Base-by-base conservation (phyloP, 2,113 vertebrate genomes). In the Cyrtonyx montezumae region DNA sequence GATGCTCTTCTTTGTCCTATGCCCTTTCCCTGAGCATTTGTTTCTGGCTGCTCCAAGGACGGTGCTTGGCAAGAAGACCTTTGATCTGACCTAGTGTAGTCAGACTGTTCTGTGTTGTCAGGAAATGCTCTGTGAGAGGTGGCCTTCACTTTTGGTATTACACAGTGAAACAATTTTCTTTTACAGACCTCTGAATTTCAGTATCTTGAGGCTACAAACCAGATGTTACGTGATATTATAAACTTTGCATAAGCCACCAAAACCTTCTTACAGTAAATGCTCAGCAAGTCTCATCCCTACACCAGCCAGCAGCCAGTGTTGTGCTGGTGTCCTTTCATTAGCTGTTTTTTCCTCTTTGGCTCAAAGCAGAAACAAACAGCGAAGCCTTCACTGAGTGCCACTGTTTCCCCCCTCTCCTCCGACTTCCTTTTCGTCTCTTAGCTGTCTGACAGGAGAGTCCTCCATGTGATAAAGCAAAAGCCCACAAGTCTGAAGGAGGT, bases 291-390 rank as follows among this genome's bases (percentile, higher is more conserved):
- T 69, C 59, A 58, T 70, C 88, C 71, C 69, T 79, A 17, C 73
- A 9, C 75, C 91, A 95, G 75, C 82, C 74, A 55, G 32, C 11
- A 49, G 43, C 90, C 82, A 53, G 67, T 43, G 42, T 75, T 87
- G 25, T 46, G 77, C 6, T 71, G 23, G 21, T 89, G 68, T 37
- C 81, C 76, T 96, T 91, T 87, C 88, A 91, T 94, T 93, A 89
- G 87, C 90, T 97, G 96, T 95, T 97, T 97, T 97, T 97, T 97
- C 96, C 97, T 97, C 92, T 96, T 93, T 95, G 93, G 63, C 91
- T 96, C 88, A 93, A 76, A 96, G 89, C 93, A 93, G 84, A 97
- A 95, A 79, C 78, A 91, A 85, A 75, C 93, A 95, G 95, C 6
- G 18, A 94, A 95, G 92, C 81, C 84, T 95, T 96, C 92, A 96